phyloP scores from a whole-genome alignment of 92 coral and sea anemone species.

The Porites divaricata region DNA sequence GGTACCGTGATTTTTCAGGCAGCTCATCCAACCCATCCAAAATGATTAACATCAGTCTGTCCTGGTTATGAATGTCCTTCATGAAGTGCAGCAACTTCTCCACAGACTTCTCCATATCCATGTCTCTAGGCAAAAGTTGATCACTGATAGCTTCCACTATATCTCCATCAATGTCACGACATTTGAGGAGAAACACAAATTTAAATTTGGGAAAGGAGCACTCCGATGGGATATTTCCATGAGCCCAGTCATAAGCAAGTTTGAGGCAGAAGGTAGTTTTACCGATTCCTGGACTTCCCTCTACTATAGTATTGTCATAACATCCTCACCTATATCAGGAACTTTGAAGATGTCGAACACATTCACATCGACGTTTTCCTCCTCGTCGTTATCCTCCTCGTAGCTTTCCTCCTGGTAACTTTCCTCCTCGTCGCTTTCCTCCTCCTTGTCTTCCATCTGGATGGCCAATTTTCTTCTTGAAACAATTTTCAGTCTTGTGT shows the following conservation, averaged over 20 bases:
- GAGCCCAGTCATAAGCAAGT: neutral
- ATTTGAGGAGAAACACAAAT: neutral
- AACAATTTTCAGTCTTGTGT: conserved; percentile 10
- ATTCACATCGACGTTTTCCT: neutral
- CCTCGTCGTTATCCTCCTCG: no score
- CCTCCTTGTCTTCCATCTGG: neutral
- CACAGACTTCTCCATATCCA: neutral
- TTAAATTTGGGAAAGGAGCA: neutral
- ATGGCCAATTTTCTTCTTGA: neutral
- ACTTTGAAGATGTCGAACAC: neutral
- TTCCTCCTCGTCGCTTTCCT: no score
- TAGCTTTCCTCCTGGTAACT: no score
- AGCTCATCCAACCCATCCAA: neutral
- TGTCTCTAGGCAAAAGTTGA: neutral
- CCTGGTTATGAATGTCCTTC: neutral
- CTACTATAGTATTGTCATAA: neutral
- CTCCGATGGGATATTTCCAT: neutral
- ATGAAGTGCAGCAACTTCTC: neutral
- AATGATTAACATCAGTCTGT: neutral
- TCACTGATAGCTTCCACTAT: neutral
- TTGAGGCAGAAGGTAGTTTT: neutral
- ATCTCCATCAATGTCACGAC: neutral
- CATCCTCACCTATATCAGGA: neutral
- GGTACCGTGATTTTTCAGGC: neutral
- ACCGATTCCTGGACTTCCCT: neutral